Conservation (phyloP, 1,140 invertebrate species). For the Apocrypta bakeri region DNA sequence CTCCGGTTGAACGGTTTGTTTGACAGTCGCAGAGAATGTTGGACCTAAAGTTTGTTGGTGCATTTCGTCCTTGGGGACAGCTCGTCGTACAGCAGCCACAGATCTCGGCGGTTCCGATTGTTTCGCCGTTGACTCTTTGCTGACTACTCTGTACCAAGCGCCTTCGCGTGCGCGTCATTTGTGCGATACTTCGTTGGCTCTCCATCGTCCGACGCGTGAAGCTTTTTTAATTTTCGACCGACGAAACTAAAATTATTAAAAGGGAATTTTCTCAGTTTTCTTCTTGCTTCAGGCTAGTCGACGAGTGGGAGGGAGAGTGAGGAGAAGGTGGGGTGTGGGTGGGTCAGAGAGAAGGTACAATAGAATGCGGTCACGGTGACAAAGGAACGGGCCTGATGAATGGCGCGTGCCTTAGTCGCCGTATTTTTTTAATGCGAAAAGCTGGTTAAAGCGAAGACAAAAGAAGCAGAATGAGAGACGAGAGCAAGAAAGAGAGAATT, state of each 20-base stretch:
- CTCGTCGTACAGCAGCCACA: background rate
- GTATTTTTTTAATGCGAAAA: slow-evolving; percentile 17
- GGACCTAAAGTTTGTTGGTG: background rate
- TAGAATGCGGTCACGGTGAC: slow-evolving; percentile 3
- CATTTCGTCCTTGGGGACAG: background rate
- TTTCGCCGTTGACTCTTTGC: background rate
- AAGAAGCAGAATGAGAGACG: background rate
- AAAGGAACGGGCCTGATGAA: slow-evolving; percentile 1
- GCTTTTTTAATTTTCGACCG: background rate
- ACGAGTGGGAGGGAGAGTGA: background rate
- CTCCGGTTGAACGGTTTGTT: background rate
- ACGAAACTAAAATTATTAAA: background rate
- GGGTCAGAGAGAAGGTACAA: background rate
- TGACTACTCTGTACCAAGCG: background rate
- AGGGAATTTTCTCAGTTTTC: background rate
- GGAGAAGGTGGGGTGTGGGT: too few species aligned
- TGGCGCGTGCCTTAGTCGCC: slow-evolving; percentile 5
- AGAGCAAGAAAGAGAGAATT: slow-evolving; percentile 7
- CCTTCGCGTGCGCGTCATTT: background rate
- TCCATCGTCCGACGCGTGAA: background rate
- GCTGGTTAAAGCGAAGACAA: slow-evolving; percentile 9
- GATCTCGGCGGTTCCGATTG: background rate
- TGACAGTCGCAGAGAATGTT: background rate
- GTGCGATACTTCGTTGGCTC: background rate
- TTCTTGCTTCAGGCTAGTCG: background rate